Base-by-base conservation (phyloP, 1,140 invertebrate genomes). In the Campoletis sonorensis region DNA sequence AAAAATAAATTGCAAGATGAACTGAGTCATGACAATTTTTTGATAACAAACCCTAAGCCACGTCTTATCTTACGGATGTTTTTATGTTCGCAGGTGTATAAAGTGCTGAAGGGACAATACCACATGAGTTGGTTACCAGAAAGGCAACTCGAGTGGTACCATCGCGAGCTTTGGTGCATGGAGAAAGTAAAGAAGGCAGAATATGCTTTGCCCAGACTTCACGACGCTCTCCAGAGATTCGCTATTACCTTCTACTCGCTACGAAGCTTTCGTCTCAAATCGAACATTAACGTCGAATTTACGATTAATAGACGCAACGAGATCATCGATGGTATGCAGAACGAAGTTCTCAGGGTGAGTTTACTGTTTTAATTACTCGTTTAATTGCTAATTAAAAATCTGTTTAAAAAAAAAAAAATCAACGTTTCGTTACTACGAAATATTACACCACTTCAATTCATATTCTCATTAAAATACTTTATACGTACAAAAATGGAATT, bases 111-210 rank as follows among this genome's bases (percentile, higher is more conserved):
- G 72, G 85, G 85, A 79, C 89, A 91, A 80, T 90, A 91, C 79
- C 88, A 87, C 10, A 85, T 92, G 86, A 87, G 86, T 58, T 93
- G 92, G 92, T 86, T 93, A 37, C 92, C 92, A 8, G 86, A 90
- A 68, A 89, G 90, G 27, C 91, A 92, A 64, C 84, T 90, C 51
- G 85, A 89, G 68, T 92, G 92, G 91, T 93, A 92, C 72, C 81
- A 87, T 49, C 83, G 83, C 11, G 86, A 91, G 54, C 80, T 92
- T 26, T 88, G 87, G 85, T 92, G 92, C 67, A 83, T 91, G 23
- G 90, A 91, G 64, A 92, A 92, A 81, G 86, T 86, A 26, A 89
- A 89, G 81, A 92, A 92, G 83, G 91, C 91, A 0, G 87, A 91
- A 67, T 81, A 84, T 13, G 87, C 90, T 1, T 85, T 93, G 58